Evolutionary conservation across 2,113 vertebrate species (phyloP).

Genomic region (Varanus komodoensis): DNA sequence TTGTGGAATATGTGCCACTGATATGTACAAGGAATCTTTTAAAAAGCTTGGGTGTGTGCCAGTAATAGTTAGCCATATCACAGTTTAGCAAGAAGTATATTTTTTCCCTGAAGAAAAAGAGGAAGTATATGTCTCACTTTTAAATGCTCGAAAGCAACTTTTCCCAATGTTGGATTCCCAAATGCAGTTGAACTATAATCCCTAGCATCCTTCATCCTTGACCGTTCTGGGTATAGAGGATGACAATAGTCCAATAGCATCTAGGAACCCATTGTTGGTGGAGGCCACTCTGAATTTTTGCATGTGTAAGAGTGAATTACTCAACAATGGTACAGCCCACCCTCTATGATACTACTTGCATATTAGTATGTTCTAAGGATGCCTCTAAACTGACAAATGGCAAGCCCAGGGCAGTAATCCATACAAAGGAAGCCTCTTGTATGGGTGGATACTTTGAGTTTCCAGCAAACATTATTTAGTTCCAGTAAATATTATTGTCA

Average conservation of each 20-base stretch:
- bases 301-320: neutral
- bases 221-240: neutral
- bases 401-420: neutral
- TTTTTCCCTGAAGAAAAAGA: neutral
- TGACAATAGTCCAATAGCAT: neutral
- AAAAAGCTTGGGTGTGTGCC: neutral
- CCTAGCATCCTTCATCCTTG: neutral
- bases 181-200: neutral
- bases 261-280: neutral
- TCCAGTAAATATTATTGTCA: neutral
- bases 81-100: neutral
- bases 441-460: neutral
- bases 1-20: neutral
- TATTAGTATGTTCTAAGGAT: neutral
- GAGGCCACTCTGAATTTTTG: neutral
- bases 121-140: neutral
- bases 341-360: no score
- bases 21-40: neutral
- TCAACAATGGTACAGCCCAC: neutral
- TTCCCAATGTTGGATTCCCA: neutral
- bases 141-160: neutral
- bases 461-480: neutral
- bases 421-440: neutral
- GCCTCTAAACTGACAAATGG: neutral
- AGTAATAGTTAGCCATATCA: neutral